Base-by-base conservation (phyloP, 2,113 vertebrate genomes). In the Arizona elegans region DNA sequence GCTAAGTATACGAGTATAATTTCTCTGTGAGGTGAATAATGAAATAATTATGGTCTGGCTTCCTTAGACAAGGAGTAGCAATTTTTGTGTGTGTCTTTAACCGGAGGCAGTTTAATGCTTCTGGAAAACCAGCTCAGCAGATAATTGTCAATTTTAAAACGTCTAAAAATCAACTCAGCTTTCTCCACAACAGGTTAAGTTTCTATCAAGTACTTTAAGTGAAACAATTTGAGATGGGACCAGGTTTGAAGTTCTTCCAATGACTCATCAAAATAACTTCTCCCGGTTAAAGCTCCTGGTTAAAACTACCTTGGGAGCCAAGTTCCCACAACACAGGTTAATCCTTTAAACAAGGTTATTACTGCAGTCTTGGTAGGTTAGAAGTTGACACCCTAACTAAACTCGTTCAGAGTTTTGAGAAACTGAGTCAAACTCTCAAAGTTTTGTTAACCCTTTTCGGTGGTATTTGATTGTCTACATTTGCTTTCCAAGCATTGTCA, bases 51-150 rank as follows among this genome's bases (percentile, higher is more conserved):
- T 19, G 2, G 38, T 4, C 33, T 54, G 21, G 58, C 19, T 53
- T 21, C 3, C 26, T 86, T 9, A 47, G 13, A 33, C 5, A 0
- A 43, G 29, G 52, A 11, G 24, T 38, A 50, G 38, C 15, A 7
- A 26, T 26, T 29, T 26, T 62, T 7, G 0, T 58, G 0, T 21
- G 3, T 11, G 33, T 19, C 0, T 87, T 29, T 5, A 47, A 23
- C 2, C 1, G 8, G 15, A 47, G 38, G 11, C 12, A 65, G 29
- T 8, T 38, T 11, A 17, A 33, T 26, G 24, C 12, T 70, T 8
- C 21, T 89, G 29, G 10, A n/a, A 75, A 47, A 52, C 5, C 17
- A 23, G 19, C n/a, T 5, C 29, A 33, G 17, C 0, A 12, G 65
- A 8, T 29, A n/a, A 12, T 54, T 54, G n/a, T 9, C 11, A 3